phyloP scores from a whole-genome alignment of 2,797 vertebrate species.

The Oryzias dopingdopingensis region DNA sequence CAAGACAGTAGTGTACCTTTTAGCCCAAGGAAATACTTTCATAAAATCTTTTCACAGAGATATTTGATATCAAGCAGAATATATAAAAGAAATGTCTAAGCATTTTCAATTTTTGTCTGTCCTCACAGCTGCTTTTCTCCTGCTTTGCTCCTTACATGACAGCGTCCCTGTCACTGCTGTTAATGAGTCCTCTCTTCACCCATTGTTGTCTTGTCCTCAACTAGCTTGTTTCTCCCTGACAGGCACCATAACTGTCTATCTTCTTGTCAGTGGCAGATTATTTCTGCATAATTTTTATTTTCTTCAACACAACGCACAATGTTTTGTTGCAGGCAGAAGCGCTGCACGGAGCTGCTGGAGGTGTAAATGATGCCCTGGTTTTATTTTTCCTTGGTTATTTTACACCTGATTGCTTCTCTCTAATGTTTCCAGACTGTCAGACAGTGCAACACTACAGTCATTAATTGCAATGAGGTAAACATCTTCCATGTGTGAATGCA shows the following conservation, averaged over 20 bases:
- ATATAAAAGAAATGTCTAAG: neutral
- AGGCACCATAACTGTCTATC: conserved; percentile 28
- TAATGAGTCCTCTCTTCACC: conserved; percentile 27
- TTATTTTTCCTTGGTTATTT: conserved; percentile 58
- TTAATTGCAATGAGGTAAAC: conserved; percentile 60
- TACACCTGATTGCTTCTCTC: conserved; percentile 65
- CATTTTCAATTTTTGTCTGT: neutral
- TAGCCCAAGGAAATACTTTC: too few species aligned
- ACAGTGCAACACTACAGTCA: conserved; percentile 45
- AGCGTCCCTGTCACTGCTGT: neutral
- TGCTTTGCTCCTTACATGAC: neutral
- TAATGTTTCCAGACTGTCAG: conserved; percentile 58
- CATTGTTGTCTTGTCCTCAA: conserved; percentile 11
- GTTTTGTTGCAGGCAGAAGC: conserved; percentile 47
- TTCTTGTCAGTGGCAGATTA: conserved; percentile 28
- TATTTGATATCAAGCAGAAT: conserved; percentile 2
- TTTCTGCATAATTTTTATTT: conserved; percentile 45
- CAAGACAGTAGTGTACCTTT: too few species aligned
- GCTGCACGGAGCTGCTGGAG: conserved; percentile 41
- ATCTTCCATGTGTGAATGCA: conserved; percentile 29
- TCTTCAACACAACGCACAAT: conserved; percentile 28
- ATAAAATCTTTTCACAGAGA: conserved; percentile 2
- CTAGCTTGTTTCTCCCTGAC: conserved; percentile 29
- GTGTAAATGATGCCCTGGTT: conserved; percentile 38
- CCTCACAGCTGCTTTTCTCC: neutral